Evolutionary conservation across 2,113 vertebrate genomes (phyloP), one percentile per base, ranked within the genome.

Genomic region (Syngnathoides biaculeatus): DNA sequence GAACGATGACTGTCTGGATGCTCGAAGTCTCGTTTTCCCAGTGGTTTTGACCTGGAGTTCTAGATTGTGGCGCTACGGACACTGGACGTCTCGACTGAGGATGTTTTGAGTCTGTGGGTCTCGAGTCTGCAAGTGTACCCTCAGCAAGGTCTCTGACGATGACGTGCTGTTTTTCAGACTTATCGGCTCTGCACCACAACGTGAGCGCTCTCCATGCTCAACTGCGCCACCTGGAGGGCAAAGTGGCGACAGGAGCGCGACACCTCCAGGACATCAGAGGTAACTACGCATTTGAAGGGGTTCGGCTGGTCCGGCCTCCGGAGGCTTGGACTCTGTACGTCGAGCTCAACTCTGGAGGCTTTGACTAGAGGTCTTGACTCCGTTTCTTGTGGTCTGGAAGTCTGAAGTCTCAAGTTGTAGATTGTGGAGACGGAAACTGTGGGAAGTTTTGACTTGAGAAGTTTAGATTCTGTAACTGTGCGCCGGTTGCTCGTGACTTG

Each of bases 261-360:
- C n/a, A 62, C 6, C 60, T 43, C 43, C 60, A 62, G 7, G 40
- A 62, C 39, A 26, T 62, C 40, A 62, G 39, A 62, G 60, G 60
- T 62, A 43, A 62, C 60, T 2, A 26, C 9, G 12, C 6, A 17
- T 30, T 30, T 57, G 24, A 5, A 7, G 15, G 55, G 15, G 14
- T 4, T 57, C 14, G 27, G 55, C n/a, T 24, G 35, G 20, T 42
- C 5, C 8, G 27, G 27, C 14, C 14, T 56, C 14, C 39, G 57
- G 57, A 35, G 35, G 35, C 42, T 12, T 14, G 8, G 39, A 62
- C 39, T 62, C 5, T 38, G 11, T 1, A 55, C 22, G n/a, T n/a
- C n/a, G n/a, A n/a, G n/a, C n/a, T n/a, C n/a, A 8, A 48, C 47
- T 40, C 19, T 26, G 13, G 24, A 56, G 4, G 24, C 27, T 56